Base-by-base conservation (phyloP, 1,140 invertebrate genomes). In the Sitophilus oryzae region DNA sequence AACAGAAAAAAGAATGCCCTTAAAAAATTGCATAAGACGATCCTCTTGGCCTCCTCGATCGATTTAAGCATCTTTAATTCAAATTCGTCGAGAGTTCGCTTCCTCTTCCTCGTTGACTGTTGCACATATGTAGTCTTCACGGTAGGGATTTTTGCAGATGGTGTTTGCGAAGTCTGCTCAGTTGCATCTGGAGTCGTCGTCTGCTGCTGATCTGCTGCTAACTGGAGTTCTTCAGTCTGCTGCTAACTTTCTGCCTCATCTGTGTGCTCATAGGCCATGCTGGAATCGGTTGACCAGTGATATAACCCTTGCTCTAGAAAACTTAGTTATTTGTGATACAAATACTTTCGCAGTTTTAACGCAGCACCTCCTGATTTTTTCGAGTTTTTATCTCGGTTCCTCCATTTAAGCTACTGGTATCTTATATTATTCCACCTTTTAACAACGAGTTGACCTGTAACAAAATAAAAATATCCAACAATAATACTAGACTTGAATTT, bases 361-460 rank as follows among this genome's bases (percentile, higher is more conserved):
- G 44, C 22, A 15, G 20, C 43, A 25, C 21, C 22, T 46, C 44
- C 44, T 46, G 25, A 46, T 46, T 49, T 49, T 37, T 49, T 49
- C n/a, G n/a, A n/a, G n/a, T n/a, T n/a, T n/a, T n/a, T n/a, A 20
- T 49, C 47, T 37, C 18, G n/a, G 19, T 37, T 36, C 14, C 14
- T 49, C 30, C 18, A 22, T 37, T 49, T 49, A n/a, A 49, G 30
- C 47, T 16, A 49, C 47, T 37, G 14, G 47, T 49, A 34, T 20
- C 47, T 49, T 4, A 49, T 18, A 49, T 49, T 49, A 37, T 37
- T 36, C 34, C 47, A 49, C 35, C 19, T 49, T 37, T 49, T 49
- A 37, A 49, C 45, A 34, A 34, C 45, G 3, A 47, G 16, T 47
- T 47, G 42, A 44, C 11, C 42, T 44, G n/a, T n/a, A n/a, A n/a